phyloP scores from a whole-genome alignment of 1,140 invertebrate species.

The Dendrolimus punctatus region DNA sequence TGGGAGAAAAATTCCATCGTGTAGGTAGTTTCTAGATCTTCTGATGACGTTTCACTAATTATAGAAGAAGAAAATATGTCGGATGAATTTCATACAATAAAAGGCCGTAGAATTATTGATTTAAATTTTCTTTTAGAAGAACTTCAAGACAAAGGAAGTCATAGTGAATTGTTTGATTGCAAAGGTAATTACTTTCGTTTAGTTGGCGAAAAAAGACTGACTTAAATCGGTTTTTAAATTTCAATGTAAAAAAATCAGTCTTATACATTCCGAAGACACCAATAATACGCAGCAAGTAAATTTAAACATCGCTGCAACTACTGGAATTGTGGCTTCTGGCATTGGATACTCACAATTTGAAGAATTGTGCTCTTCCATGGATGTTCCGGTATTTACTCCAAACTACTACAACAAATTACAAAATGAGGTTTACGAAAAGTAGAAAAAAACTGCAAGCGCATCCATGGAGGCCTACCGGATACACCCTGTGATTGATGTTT shows the following conservation, averaged over 20 bases:
- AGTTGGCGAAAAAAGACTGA: slow-evolving; percentile 5
- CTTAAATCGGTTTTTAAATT: slow-evolving; percentile 3
- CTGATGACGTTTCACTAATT: not conserved
- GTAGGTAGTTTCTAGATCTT: too few relatives aligned
- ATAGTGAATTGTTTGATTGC: slow-evolving; percentile 2
- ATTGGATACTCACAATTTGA: slow-evolving; percentile 4
- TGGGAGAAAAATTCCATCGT: too few relatives aligned
- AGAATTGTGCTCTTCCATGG: slow-evolving; percentile 5
- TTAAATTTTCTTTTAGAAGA: slow-evolving; percentile 1
- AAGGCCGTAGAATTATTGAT: slow-evolving; percentile 1
- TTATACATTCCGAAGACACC: slow-evolving; percentile 3
- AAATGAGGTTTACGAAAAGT: not conserved
- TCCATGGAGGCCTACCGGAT: not conserved
- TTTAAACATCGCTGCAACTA: slow-evolving; percentile 4
- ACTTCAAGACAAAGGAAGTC: slow-evolving; percentile 1
- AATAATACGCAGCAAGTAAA: not conserved
- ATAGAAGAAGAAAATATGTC: not conserved
- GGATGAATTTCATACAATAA: slow-evolving; percentile 1
- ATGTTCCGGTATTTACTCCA: not conserved
- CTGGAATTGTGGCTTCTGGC: too few relatives aligned
- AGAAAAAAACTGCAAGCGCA: not conserved
- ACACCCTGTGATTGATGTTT: too few relatives aligned
- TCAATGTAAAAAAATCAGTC: slow-evolving; percentile 2
- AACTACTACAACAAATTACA: too few relatives aligned
- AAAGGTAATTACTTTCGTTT: not conserved